phyloP scores from a whole-genome alignment of 2,888 invertebrate species.

The Drosophila dives region DNA sequence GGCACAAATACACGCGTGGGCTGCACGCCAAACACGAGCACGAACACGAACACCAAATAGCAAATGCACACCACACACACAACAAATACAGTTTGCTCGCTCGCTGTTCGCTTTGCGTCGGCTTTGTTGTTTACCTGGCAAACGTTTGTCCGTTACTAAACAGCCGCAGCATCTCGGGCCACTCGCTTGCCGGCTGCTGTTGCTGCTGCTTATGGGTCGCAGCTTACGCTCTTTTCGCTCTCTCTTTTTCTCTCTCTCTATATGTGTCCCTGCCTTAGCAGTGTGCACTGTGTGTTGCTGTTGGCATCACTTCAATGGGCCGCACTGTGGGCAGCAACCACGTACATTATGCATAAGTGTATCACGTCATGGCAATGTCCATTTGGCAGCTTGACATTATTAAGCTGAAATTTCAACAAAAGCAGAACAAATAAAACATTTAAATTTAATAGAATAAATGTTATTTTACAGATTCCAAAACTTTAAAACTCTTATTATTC shows the following conservation, averaged over 20 bases:
- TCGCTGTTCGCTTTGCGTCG: slow-evolving; percentile 44
- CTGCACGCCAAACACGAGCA: slow-evolving; percentile 32
- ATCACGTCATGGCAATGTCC: not conserved
- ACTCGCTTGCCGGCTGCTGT: slow-evolving; percentile 46
- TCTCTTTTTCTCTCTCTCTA: slow-evolving; percentile 20
- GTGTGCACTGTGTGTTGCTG: slow-evolving; percentile 13
- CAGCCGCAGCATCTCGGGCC: slow-evolving; percentile 54
- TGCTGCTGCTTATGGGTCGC: slow-evolving; percentile 46
- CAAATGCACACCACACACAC: slow-evolving; percentile 25
- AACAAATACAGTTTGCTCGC: slow-evolving; percentile 27
- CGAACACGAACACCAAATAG: slow-evolving; percentile 26
- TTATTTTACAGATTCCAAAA: not conserved
- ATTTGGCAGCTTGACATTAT: not conserved
- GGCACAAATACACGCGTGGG: slow-evolving; percentile 50
- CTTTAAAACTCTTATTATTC: not conserved
- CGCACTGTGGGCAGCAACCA: slow-evolving; percentile 30
- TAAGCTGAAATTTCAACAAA: not conserved
- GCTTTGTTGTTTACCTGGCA: slow-evolving; percentile 72
- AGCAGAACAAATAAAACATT: not conserved
- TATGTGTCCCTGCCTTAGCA: slow-evolving; percentile 19
- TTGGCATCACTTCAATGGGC: slow-evolving; percentile 18
- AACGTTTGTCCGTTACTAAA: slow-evolving; percentile 66
- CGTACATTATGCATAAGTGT: not conserved
- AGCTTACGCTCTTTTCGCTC: slow-evolving; percentile 35
- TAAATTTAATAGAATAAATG: not conserved